Conservation (phyloP, 92 coral and sea anemone species). For the Micromussa lordhowensis region DNA sequence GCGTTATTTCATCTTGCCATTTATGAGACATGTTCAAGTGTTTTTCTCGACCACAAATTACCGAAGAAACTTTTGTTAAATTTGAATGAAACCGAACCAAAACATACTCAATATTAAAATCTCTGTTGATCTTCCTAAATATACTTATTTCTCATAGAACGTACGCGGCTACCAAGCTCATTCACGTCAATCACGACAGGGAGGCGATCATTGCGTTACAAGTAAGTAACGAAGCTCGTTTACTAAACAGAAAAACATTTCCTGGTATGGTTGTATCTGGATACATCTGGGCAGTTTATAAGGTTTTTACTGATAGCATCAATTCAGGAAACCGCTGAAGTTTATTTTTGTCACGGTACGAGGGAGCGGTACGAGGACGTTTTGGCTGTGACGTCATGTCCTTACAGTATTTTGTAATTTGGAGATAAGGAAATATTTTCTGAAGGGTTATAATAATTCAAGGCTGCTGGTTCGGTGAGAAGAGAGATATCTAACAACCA, state of each 20-base stretch:
- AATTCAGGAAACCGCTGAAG: not conserved
- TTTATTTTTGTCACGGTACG: not conserved
- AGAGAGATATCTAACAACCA: not conserved
- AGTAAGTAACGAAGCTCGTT: not conserved
- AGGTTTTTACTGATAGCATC: not conserved
- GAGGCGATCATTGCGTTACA: not conserved
- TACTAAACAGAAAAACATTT: not conserved
- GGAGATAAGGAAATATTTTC: not conserved
- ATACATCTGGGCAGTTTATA: not conserved
- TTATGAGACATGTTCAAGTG: constrained; percentile 31
- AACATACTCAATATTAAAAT: constrained; percentile 8
- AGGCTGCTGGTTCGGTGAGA: not conserved
- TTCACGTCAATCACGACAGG: constrained; percentile 13
- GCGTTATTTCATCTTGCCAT: constrained; percentile 17
- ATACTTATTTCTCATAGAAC: not conserved
- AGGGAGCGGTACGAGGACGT: no score
- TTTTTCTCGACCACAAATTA: not conserved
- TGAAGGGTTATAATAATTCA: not conserved
- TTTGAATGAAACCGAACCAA: constrained; percentile 7
- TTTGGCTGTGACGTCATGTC: not conserved
- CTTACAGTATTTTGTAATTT: not conserved
- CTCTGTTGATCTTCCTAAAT: not conserved
- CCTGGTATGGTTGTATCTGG: not conserved
- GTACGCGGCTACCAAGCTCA: constrained; percentile 28
- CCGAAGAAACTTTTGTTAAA: not conserved